Conservation (phyloP, 2,888 invertebrate genomes). For the Acholoe squamosa region DNA sequence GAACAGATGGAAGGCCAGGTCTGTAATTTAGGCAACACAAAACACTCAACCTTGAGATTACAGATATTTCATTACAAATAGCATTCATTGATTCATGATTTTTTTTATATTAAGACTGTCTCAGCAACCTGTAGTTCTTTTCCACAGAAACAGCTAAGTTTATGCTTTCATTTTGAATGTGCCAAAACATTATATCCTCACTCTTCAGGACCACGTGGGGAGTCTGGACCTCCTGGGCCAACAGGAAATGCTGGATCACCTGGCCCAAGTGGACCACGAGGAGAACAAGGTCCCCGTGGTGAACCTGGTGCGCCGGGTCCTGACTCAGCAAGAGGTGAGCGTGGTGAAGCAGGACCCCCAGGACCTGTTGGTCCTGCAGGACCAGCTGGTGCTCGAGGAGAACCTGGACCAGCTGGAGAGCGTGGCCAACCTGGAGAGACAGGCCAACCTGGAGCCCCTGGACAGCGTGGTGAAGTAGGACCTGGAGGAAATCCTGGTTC, state of each 20-base stretch:
- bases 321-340: background rate
- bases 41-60: too few relatives aligned
- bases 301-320: background rate
- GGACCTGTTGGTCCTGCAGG: background rate
- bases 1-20: slow-evolving; percentile 63
- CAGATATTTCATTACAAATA: too few relatives aligned
- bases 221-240: background rate
- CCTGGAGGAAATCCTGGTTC: slow-evolving; percentile 62
- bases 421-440: background rate
- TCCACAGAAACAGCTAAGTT: too few relatives aligned
- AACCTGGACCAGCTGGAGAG: background rate
- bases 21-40: too few relatives aligned
- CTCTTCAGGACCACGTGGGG: background rate
- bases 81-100: too few relatives aligned
- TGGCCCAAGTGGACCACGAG: background rate
- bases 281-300: slow-evolving; percentile 20
- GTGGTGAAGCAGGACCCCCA: background rate
- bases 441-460: slow-evolving; percentile 63
- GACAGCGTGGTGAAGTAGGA: slow-evolving; percentile 62
- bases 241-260: slow-evolving; percentile 66
- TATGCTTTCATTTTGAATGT: background rate
- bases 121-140: too few relatives aligned
- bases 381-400: background rate
- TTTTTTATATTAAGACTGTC: too few relatives aligned
- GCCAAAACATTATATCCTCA: too few relatives aligned